These are phyloP conservation scores for Syngnathus floridae DNA, from an alignment of 2,113 vertebrate genomes.

Conservation along the genomic window DNA sequence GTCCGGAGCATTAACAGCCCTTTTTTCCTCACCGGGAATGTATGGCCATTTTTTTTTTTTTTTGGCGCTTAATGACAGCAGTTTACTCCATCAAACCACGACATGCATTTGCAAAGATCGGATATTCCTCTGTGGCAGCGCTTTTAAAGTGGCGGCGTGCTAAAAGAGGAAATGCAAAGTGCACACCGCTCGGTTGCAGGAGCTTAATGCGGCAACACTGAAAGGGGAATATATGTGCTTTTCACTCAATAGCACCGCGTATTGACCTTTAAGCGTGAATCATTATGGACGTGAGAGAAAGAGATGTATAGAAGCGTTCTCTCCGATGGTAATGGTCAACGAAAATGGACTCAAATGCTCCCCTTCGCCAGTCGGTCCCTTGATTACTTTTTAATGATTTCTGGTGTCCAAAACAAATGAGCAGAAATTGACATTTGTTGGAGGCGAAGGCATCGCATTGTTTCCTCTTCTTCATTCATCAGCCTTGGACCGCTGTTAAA, in stretches of 20 bases:
- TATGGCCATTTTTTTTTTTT: slow-evolving; percentile 29
- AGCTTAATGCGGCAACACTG: slow-evolving; percentile 17
- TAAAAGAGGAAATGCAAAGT: slow-evolving; percentile 32
- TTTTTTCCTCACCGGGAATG: slow-evolving; percentile 28
- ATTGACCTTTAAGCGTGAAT: slow-evolving; percentile 44
- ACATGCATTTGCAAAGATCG: slow-evolving; percentile 44
- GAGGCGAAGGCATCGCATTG: slow-evolving; percentile 57
- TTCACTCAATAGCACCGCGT: slow-evolving; percentile 4
- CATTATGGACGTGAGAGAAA: slow-evolving; percentile 17
- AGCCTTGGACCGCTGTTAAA: slow-evolving; percentile 35
- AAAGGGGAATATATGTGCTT: slow-evolving; percentile 21
- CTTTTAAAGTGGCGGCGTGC: slow-evolving; percentile 38
- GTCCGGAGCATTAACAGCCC: slow-evolving; percentile 36
- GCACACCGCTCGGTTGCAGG: slow-evolving; percentile 27
- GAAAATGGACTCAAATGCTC: slow-evolving; percentile 45
- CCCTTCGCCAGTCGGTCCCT: slow-evolving; percentile 61
- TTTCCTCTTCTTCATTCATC: slow-evolving; percentile 56
- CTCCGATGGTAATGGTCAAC: slow-evolving; percentile 52
- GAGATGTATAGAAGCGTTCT: slow-evolving; percentile 19
- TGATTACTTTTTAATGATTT: slow-evolving; percentile 82
- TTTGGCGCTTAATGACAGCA: slow-evolving; percentile 24
- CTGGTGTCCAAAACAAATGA: slow-evolving; percentile 74
- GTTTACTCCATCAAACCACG: slow-evolving; percentile 42
- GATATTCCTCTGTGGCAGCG: slow-evolving; percentile 33
- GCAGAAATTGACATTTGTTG: slow-evolving; percentile 75